Conservation (phyloP, 2,797 vertebrate species). For the Macroramphosus scolopax region DNA sequence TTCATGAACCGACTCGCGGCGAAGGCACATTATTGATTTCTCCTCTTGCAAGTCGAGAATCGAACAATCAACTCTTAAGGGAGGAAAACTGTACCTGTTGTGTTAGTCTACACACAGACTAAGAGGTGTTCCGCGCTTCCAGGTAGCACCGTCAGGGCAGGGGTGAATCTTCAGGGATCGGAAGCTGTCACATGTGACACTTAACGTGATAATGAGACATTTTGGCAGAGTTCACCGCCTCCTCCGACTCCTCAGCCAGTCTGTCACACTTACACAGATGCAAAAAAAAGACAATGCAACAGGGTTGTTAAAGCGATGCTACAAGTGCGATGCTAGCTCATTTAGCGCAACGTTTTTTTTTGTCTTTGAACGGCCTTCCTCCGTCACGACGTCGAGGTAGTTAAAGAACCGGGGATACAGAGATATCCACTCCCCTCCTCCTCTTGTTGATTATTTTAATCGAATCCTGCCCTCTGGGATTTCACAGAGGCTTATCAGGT, state of each 20-base stretch:
- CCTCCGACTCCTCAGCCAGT: background rate
- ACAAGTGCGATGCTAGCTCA: constrained; percentile 11
- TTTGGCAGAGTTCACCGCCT: background rate
- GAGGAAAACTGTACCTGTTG: no score
- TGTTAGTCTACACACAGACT: no score
- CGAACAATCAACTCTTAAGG: no score
- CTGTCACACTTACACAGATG: background rate
- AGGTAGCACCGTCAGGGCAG: no score
- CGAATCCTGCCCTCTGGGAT: constrained; percentile 57
- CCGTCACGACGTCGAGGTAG: constrained; percentile 23
- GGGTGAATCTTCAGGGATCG: background rate
- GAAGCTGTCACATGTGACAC: background rate
- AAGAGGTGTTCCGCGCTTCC: no score
- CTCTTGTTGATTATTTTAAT: constrained; percentile 75
- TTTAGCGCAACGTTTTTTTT: constrained; percentile 11
- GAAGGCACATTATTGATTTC: no score
- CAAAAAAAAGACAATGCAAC: constrained; percentile 32
- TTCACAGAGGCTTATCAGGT: constrained; percentile 70
- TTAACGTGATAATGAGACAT: background rate
- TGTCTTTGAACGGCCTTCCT: constrained; percentile 4
- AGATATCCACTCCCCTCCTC: constrained; percentile 60
- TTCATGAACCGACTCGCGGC: no score
- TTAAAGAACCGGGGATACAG: constrained; percentile 37
- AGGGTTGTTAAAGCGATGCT: constrained; percentile 5
- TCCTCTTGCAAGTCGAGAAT: no score